phyloP scores from a whole-genome alignment of 2,888 invertebrate genomes.

The Ectropis crepuscularia region DNA sequence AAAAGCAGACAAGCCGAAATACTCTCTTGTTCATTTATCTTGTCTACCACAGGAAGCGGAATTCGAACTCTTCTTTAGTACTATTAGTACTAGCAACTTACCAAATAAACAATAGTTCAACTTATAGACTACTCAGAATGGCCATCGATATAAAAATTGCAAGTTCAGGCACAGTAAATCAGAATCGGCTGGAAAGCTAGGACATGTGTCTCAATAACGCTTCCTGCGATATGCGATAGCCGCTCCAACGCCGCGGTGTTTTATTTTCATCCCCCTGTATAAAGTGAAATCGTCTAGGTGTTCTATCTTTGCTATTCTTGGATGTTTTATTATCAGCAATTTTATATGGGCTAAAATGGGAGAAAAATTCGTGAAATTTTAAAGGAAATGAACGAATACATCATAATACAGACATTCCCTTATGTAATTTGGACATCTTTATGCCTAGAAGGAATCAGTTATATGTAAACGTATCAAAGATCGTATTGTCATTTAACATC shows the following conservation, averaged over 20 bases:
- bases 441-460: no score
- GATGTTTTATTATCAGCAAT: conserved; percentile 28
- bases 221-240: conserved; percentile 43
- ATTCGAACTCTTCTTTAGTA: background rate
- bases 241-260: conserved; percentile 37
- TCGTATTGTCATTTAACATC: no score
- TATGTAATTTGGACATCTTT: background rate
- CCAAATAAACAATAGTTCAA: background rate
- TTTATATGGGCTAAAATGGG: conserved; percentile 5
- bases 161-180: conserved; percentile 36
- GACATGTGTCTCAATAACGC: conserved; percentile 46
- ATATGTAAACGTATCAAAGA: no score
- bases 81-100: background rate
- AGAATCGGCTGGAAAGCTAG: conserved; percentile 42
- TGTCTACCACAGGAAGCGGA: no score
- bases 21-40: no score
- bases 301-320: conserved; percentile 30
- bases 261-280: conserved; percentile 41
- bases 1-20: no score
- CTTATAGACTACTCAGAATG: conserved; percentile 1
- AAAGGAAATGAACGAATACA: background rate
- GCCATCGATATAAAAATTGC: conserved; percentile 25
- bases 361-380: background rate
- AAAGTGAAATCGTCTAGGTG: conserved; percentile 41
- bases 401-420: background rate